Evolutionary conservation across 2,888 invertebrate species (phyloP).

Genomic region (Drosophila pegasa): DNA sequence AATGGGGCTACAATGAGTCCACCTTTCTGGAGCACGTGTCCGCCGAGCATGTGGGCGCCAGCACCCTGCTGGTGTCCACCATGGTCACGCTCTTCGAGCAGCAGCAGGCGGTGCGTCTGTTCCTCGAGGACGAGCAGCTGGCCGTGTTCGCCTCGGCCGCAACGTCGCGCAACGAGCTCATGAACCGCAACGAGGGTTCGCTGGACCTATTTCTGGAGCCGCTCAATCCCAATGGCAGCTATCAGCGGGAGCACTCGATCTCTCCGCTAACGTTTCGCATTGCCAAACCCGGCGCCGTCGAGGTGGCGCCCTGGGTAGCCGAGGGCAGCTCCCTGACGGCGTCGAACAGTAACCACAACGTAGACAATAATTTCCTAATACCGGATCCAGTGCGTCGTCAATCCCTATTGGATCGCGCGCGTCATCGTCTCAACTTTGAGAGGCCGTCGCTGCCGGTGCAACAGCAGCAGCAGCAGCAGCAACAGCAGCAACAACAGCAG

Average conservation of each 20-base stretch:
- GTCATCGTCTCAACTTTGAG: slow-evolving; percentile 32
- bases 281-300: slow-evolving; percentile 24
- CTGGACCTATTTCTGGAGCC: slow-evolving; percentile 57
- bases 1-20: slow-evolving; percentile 68
- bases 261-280: not conserved
- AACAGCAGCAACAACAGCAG: slow-evolving; percentile 12
- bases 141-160: slow-evolving; percentile 57
- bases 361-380: slow-evolving; percentile 18
- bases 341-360: slow-evolving; percentile 17
- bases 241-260: slow-evolving; percentile 28
- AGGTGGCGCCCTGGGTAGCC: slow-evolving; percentile 33
- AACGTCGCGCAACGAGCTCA: slow-evolving; percentile 54
- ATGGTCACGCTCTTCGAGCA: slow-evolving; percentile 66
- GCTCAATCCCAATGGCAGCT: slow-evolving; percentile 68
- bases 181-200: slow-evolving; percentile 51
- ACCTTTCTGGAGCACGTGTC: slow-evolving; percentile 65
- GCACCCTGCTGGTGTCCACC: slow-evolving; percentile 59
- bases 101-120: slow-evolving; percentile 66
- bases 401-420: slow-evolving; percentile 32
- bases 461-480: slow-evolving; percentile 13
- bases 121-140: slow-evolving; percentile 67
- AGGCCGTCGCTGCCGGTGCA: slow-evolving; percentile 14
- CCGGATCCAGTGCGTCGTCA: slow-evolving; percentile 35
- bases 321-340: slow-evolving; percentile 1
- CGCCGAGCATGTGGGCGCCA: slow-evolving; percentile 53